Conservation (phyloP, 1,140 invertebrate genomes). For the Pinna nobilis region DNA sequence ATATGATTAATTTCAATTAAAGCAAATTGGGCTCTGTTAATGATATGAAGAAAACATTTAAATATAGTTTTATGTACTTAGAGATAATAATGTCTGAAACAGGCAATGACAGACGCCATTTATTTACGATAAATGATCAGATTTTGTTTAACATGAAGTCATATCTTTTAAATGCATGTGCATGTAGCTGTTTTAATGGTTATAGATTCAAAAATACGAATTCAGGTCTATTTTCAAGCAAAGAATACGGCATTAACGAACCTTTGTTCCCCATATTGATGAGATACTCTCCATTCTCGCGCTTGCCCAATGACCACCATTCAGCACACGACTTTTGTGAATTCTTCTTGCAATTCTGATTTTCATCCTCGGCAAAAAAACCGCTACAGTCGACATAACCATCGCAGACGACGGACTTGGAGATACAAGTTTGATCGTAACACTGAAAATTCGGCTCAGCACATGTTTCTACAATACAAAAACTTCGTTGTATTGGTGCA, state of each 20-base stretch:
- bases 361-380: conserved; percentile 38
- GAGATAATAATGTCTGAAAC: too few species aligned
- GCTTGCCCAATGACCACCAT: conserved; percentile 19
- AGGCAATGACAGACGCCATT: too few species aligned
- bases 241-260: neutral
- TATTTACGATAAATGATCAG: too few species aligned
- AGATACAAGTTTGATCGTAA: conserved; percentile 40
- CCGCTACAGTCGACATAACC: conserved; percentile 43
- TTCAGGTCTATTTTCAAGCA: neutral
- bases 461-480: conserved; percentile 23
- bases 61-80: too few species aligned
- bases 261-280: conserved; percentile 16
- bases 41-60: too few species aligned
- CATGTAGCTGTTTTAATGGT: neutral
- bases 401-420: conserved; percentile 25
- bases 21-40: too few species aligned
- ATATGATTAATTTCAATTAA: too few species aligned
- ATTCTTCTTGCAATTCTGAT: conserved; percentile 9
- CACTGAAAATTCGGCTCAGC: conserved; percentile 24
- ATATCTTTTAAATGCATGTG: too few species aligned
- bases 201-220: neutral
- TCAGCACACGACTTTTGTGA: conserved; percentile 30
- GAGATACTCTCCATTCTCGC: conserved; percentile 28
- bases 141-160: too few species aligned
- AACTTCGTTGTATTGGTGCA: too few species aligned